Conservation (phyloP, 1,140 invertebrate genomes). For the Trissolcus basalis region DNA sequence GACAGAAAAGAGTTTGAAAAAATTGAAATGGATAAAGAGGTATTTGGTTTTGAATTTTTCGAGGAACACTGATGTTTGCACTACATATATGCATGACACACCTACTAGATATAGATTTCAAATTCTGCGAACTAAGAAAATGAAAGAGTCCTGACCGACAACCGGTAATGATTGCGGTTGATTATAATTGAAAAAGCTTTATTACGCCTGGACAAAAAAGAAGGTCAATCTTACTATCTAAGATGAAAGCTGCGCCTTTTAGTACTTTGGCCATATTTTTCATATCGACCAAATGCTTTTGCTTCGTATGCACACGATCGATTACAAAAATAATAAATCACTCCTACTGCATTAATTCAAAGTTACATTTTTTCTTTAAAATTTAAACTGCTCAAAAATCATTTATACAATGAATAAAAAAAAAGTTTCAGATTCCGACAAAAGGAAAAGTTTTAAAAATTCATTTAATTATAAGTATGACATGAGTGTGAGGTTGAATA, state of each 20-base stretch:
- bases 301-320: no score
- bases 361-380: no score
- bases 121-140: constrained; percentile 25
- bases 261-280: not conserved
- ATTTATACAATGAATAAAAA: no score
- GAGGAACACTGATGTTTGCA: not conserved
- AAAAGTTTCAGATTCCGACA: no score
- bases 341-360: no score
- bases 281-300: not conserved
- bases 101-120: constrained; percentile 9
- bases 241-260: constrained; percentile 7
- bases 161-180: constrained; percentile 28
- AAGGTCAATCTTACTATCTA: constrained; percentile 16
- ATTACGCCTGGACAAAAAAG: constrained; percentile 19
- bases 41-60: no score
- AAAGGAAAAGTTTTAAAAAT: no score
- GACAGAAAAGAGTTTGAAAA: no score
- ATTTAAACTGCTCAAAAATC: not conserved
- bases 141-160: constrained; percentile 36
- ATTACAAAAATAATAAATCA: not conserved
- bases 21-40: no score
- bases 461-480: no score
- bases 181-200: constrained; percentile 13
- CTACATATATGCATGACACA: not conserved
- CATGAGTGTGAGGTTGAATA: no score